These are phyloP conservation scores for Bombus huntii DNA, from an alignment of 1,140 invertebrate species.

Conservation along the genomic window DNA sequence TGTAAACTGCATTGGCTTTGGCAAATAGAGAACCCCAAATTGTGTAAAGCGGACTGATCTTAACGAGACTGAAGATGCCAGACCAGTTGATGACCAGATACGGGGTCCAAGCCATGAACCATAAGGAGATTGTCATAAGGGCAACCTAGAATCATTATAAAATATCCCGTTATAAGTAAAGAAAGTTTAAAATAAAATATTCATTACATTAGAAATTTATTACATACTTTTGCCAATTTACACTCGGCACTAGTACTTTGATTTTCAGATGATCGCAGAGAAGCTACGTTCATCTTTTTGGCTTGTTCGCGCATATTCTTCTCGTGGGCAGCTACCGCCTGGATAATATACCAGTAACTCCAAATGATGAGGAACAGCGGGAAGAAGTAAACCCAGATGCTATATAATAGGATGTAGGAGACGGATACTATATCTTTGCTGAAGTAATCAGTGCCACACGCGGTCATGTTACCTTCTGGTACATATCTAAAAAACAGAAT, in stretches of 20 bases:
- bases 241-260: constrained; percentile 87
- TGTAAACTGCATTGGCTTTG: constrained; percentile 91
- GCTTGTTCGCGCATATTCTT: constrained; percentile 92
- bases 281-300: constrained; percentile 93
- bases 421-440: constrained; percentile 85
- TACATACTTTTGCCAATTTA: constrained; percentile 87
- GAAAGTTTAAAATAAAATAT: background rate
- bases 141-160: constrained; percentile 84
- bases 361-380: constrained; percentile 89
- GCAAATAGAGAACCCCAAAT: constrained; percentile 92
- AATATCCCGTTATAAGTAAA: background rate
- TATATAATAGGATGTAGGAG: constrained; percentile 88
- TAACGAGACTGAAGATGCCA: constrained; percentile 87
- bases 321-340: constrained; percentile 91
- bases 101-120: constrained; percentile 94
- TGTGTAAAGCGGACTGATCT: constrained; percentile 88
- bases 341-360: constrained; percentile 90
- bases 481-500: constrained; percentile 86
- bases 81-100: constrained; percentile 91
- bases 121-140: constrained; percentile 90
- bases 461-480: constrained; percentile 94
- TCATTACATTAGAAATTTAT: background rate
- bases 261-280: constrained; percentile 87
- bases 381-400: constrained; percentile 87
- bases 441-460: constrained; percentile 93